These are phyloP conservation scores for Catharus ustulatus DNA, from an alignment of 2,797 vertebrate genomes.

Conservation along the genomic window DNA sequence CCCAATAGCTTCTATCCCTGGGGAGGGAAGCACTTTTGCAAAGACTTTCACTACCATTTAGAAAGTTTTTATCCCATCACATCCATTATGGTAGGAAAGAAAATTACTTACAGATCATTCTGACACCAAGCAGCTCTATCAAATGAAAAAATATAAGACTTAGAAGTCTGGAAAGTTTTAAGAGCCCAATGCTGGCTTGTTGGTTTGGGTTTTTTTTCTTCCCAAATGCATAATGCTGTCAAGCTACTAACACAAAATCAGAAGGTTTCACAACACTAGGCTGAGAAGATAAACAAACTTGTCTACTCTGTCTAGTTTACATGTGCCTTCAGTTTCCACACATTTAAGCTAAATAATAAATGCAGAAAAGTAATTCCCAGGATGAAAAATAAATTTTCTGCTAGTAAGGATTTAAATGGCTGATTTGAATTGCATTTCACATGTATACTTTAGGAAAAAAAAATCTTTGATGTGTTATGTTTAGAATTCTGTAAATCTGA, in stretches of 20 bases:
- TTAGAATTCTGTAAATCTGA: background rate
- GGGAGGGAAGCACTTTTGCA: background rate
- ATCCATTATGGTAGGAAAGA: background rate
- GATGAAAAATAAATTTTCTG: constrained; percentile 12
- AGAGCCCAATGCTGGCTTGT: background rate
- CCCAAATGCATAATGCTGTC: background rate
- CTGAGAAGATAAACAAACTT: constrained; percentile 6
- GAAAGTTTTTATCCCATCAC: background rate
- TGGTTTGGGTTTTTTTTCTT: background rate
- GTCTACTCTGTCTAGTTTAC: background rate
- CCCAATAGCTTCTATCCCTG: background rate
- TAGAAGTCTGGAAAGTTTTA: background rate
- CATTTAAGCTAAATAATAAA: background rate
- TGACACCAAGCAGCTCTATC: background rate
- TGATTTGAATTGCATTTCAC: constrained; percentile 43
- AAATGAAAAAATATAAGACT: background rate
- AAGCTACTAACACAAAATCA: background rate
- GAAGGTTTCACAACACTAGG: background rate
- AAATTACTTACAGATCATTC: background rate
- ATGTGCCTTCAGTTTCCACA: background rate
- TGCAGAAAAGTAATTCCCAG: background rate
- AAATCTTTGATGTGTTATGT: constrained; percentile 26
- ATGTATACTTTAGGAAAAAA: background rate
- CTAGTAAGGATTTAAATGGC: constrained; percentile 23
- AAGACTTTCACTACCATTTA: background rate